Evolutionary conservation across 2,797 vertebrate genomes (phyloP).

Genomic region (Varecia variegata): DNA sequence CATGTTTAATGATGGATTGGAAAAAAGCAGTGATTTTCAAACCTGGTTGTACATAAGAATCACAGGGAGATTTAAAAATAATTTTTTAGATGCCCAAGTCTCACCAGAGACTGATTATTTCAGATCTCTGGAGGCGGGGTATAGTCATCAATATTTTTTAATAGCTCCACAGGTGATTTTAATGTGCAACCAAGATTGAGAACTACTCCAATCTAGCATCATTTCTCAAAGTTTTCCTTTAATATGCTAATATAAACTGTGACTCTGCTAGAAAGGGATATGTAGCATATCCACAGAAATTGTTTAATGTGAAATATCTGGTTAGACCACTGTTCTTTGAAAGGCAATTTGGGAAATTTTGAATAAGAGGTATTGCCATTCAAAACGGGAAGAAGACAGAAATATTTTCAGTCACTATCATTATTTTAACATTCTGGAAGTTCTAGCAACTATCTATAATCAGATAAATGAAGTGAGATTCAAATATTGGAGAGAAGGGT

Average conservation of each 20-base stretch:
- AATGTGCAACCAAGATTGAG: neutral
- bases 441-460: neutral
- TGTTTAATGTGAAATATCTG: slow-evolving; percentile 30
- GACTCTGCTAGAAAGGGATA: neutral
- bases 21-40: neutral
- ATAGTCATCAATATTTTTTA: neutral
- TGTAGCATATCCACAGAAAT: neutral
- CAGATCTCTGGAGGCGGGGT: neutral
- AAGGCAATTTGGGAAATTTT: neutral
- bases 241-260: slow-evolving; percentile 16
- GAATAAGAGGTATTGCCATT: neutral
- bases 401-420: neutral
- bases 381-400: neutral
- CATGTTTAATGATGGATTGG: neutral
- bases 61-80: neutral
- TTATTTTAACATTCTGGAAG: neutral
- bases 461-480: slow-evolving; percentile 12
- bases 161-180: neutral
- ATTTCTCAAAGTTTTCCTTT: slow-evolving; percentile 26
- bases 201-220: neutral
- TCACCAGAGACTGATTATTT: neutral
- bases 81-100: neutral
- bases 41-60: neutral
- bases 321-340: neutral
- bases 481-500: neutral